Conservation (phyloP, 1,140 invertebrate genomes). For the Drosophila ohnishii region DNA sequence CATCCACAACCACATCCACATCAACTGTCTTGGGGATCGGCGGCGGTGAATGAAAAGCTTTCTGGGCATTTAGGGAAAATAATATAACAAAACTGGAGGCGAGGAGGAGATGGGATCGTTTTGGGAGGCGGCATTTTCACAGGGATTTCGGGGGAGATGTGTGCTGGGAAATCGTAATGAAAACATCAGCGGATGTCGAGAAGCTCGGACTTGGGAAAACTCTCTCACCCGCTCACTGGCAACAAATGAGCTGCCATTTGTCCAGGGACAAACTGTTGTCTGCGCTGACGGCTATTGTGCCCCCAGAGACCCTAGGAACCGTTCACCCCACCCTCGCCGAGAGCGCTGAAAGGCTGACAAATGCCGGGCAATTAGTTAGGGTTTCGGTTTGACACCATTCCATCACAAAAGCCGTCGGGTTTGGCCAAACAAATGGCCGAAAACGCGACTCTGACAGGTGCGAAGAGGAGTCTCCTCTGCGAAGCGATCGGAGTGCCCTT, state of each 20-base stretch:
- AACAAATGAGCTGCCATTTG: conserved; percentile 62
- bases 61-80: conserved; percentile 62
- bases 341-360: conserved; percentile 68
- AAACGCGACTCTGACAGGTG: conserved; percentile 53
- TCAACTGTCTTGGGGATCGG: conserved; percentile 15
- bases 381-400: conserved; percentile 67
- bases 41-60: conserved; percentile 63
- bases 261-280: conserved; percentile 50
- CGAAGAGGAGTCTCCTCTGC: conserved; percentile 26
- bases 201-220: conserved; percentile 38
- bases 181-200: conserved; percentile 40
- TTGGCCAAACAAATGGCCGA: conserved; percentile 63
- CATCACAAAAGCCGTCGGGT: conserved; percentile 57
- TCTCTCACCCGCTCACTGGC: conserved; percentile 28
- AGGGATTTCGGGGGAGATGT: conserved; percentile 11
- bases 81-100: conserved; percentile 12
- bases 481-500: conserved; percentile 9
- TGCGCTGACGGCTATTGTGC: conserved; percentile 52
- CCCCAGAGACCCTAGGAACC: conserved; percentile 8
- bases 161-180: conserved; percentile 45
- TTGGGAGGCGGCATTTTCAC: conserved; percentile 55
- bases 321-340: conserved; percentile 11
- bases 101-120: conserved; percentile 38
- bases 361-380: conserved; percentile 68
- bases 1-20: not conserved